A percentile compares a stretch with the other conserved stretches of the same genome.
Evolutionary conservation across 2,113 vertebrate species (phyloP).

Genomic region (Ptilonorhynchus violaceus): DNA sequence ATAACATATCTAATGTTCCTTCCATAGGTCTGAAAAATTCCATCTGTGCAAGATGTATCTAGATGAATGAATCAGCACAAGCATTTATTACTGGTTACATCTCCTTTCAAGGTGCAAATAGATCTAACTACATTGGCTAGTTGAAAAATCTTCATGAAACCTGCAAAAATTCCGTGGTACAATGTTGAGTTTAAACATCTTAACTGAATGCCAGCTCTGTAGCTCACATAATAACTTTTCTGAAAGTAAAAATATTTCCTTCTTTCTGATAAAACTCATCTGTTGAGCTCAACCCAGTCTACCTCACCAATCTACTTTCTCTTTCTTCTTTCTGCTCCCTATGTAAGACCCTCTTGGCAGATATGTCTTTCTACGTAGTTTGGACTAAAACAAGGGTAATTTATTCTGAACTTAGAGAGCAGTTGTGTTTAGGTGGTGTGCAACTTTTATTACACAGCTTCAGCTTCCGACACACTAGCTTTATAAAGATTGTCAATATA

Average conservation of each 20-base stretch:
- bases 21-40: not conserved
- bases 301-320: not conserved
- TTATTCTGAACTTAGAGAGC: not conserved
- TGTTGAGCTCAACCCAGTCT: not conserved
- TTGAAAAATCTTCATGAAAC: not conserved
- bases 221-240: not conserved
- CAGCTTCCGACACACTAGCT: not conserved
- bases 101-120: not conserved
- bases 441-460: not conserved
- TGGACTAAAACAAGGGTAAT: not conserved
- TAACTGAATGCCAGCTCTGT: not conserved
- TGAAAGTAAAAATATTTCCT: not conserved
- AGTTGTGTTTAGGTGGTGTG: not conserved
- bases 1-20: not conserved
- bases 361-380: not conserved
- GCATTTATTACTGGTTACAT: not conserved
- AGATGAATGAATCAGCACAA: not conserved
- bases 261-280: not conserved
- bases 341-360: not conserved
- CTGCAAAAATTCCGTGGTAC: not conserved
- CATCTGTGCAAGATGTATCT: not conserved
- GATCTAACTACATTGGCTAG: not conserved
- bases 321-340: not conserved
- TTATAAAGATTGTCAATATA: not conserved
- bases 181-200: not conserved